Conservation (phyloP, 2,113 vertebrate species). For the Sinosuthora webbiana region DNA sequence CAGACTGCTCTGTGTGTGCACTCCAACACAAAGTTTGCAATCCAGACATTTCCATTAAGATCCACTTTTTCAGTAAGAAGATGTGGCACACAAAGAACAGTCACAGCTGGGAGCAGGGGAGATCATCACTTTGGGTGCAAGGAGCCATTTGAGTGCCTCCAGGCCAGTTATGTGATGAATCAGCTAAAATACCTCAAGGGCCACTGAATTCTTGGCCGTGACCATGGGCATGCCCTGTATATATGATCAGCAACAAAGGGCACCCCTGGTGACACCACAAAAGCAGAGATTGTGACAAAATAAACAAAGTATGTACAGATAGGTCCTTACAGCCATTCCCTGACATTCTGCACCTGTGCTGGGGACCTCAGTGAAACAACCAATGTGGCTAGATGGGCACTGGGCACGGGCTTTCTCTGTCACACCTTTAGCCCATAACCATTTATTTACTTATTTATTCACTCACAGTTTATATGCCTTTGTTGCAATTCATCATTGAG, state of each 20-base stretch:
- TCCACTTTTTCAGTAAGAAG: neutral
- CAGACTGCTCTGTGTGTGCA: neutral
- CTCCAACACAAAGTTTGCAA: conserved; percentile 4
- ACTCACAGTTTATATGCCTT: too few relatives aligned
- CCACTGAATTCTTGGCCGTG: neutral
- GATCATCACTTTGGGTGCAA: neutral
- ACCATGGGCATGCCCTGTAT: neutral
- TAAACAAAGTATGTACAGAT: neutral
- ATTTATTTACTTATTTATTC: neutral
- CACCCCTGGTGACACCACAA: neutral
- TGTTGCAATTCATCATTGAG: neutral
- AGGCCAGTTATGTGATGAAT: neutral
- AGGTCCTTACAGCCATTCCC: neutral
- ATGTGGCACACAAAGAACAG: neutral
- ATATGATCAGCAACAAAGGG: neutral
- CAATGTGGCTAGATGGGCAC: neutral
- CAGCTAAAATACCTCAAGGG: neutral
- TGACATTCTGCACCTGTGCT: neutral
- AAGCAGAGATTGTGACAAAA: neutral
- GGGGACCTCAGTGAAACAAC: neutral
- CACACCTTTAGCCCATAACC: neutral
- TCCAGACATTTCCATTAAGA: neutral
- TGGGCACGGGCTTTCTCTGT: neutral
- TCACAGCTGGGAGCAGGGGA: neutral
- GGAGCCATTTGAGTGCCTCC: neutral